Conservation (phyloP, 2,113 vertebrate species). For the Microtus richardsoni region DNA sequence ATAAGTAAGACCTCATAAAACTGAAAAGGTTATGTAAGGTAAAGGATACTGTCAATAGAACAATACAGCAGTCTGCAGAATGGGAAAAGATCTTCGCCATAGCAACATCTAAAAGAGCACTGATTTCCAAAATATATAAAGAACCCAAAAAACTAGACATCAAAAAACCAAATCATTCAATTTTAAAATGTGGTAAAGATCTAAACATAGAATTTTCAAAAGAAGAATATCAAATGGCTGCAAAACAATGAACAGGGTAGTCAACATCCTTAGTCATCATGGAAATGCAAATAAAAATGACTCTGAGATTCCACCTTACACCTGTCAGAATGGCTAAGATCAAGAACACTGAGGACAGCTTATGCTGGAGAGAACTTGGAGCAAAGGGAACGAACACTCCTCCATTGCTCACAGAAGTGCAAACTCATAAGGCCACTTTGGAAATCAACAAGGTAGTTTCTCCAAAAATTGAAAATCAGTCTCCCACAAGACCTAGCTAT, state of each 20-base stretch:
- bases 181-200: not conserved
- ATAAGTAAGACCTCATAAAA: not conserved
- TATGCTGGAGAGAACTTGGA: not conserved
- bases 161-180: not conserved
- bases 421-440: not conserved
- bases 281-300: not conserved
- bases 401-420: not conserved
- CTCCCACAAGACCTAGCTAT: not conserved
- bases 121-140: not conserved
- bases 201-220: not conserved
- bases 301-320: not conserved
- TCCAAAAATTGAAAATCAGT: not conserved
- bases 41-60: not conserved
- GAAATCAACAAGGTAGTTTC: not conserved
- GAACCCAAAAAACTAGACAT: not conserved
- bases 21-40: not conserved
- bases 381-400: not conserved
- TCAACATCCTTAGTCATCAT: not conserved
- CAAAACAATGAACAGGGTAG: not conserved
- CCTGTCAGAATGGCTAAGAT: not conserved
- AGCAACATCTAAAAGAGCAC: not conserved
- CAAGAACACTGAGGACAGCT: not conserved
- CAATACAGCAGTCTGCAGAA: not conserved
- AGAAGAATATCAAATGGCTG: not conserved
- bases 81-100: not conserved